phyloP scores from a whole-genome alignment of 1,140 invertebrate genomes.

The Drosophila busckii region DNA sequence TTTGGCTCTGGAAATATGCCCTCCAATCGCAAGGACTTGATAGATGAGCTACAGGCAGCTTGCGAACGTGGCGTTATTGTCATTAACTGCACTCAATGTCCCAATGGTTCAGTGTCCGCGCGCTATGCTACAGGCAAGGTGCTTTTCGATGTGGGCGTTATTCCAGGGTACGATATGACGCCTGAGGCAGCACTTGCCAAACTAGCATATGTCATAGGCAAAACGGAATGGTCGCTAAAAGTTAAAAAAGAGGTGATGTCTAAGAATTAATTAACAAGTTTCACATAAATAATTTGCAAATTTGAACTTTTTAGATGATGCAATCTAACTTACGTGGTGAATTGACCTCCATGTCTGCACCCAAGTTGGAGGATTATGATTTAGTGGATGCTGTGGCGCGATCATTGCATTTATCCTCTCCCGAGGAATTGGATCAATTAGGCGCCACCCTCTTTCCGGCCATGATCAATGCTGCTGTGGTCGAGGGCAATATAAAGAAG shows the following conservation, averaged over 20 bases:
- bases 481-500: slow-evolving; percentile 83
- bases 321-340: slow-evolving; percentile 85
- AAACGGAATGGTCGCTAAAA: slow-evolving; percentile 86
- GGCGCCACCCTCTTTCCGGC: slow-evolving; percentile 88
- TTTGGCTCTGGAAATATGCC: slow-evolving; percentile 97
- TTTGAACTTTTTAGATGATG: slow-evolving; percentile 83
- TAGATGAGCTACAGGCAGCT: slow-evolving; percentile 87
- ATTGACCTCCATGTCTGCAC: slow-evolving; percentile 79
- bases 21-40: slow-evolving; percentile 88
- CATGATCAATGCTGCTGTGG: slow-evolving; percentile 87
- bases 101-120: slow-evolving; percentile 85
- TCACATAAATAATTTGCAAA: background rate
- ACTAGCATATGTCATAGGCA: slow-evolving; percentile 93
- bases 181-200: slow-evolving; percentile 96
- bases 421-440: slow-evolving; percentile 85
- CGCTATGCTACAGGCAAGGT: slow-evolving; percentile 91
- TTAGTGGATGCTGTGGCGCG: slow-evolving; percentile 85
- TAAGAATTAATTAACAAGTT: slow-evolving; percentile 70
- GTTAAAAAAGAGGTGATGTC: slow-evolving; percentile 83
- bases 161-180: slow-evolving; percentile 96
- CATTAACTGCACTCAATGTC: slow-evolving; percentile 95
- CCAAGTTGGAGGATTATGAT: slow-evolving; percentile 76
- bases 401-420: slow-evolving; percentile 84
- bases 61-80: slow-evolving; percentile 90
- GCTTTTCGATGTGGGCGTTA: slow-evolving; percentile 85